phyloP scores from a whole-genome alignment of 1,140 invertebrate genomes.

The Drosophila ogumai region DNA sequence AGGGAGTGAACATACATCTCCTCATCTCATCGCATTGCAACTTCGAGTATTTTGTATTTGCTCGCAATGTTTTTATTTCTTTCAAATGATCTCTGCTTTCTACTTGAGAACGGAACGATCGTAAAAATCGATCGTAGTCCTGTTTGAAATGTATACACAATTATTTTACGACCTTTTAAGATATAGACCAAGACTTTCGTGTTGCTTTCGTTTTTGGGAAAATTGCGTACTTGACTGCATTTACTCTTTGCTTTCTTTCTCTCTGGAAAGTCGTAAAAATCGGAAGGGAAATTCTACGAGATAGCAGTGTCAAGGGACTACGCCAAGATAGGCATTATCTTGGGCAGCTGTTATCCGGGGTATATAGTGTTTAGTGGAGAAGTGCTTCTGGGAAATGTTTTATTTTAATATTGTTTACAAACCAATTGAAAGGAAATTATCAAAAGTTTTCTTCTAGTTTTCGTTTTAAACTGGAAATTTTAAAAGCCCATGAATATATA shows the following conservation, averaged over 20 bases:
- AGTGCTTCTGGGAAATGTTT: slow-evolving; percentile 30
- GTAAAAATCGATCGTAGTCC: slow-evolving; percentile 71
- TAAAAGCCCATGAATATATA: no score
- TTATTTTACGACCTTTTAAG: slow-evolving; percentile 73
- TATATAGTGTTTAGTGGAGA: slow-evolving; percentile 4
- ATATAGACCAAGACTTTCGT: slow-evolving; percentile 72
- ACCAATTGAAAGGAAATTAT: slow-evolving; percentile 28
- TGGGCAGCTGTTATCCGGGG: slow-evolving; percentile 39
- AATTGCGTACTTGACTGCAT: slow-evolving; percentile 72
- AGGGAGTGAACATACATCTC: slow-evolving; percentile 2
- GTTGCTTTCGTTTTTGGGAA: slow-evolving; percentile 34
- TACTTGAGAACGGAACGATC: slow-evolving; percentile 66
- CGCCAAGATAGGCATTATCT: slow-evolving; percentile 58
- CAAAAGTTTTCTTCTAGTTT: not conserved
- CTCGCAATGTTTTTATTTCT: slow-evolving; percentile 78
- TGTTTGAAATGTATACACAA: slow-evolving; percentile 80
- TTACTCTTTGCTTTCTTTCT: slow-evolving; percentile 33
- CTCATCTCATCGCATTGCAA: slow-evolving; percentile 11
- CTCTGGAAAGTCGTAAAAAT: slow-evolving; percentile 71
- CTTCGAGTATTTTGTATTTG: slow-evolving; percentile 36
- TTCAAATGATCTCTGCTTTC: slow-evolving; percentile 80
- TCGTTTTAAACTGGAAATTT: not conserved
- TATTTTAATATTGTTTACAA: slow-evolving; percentile 43
- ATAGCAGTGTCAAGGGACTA: slow-evolving; percentile 57
- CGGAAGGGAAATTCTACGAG: slow-evolving; percentile 57